Evolutionary conservation across 2,797 vertebrate species (phyloP).

Genomic region (Ciconia nigra): DNA sequence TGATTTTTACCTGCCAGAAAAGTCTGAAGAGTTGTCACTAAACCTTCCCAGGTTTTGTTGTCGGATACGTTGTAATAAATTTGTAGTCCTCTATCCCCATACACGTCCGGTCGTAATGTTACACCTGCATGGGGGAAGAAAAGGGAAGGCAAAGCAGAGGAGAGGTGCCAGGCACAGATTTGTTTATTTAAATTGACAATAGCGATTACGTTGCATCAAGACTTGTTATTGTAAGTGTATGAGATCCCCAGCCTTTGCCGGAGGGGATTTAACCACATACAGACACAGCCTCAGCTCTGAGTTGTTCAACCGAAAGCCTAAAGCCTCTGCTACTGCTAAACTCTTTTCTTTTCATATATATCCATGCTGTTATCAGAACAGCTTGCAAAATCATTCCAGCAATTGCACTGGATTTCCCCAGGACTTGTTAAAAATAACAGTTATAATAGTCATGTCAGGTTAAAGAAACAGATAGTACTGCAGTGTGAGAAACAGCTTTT

Average conservation of each 20-base stretch:
- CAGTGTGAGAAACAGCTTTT: background rate
- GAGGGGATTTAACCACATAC: background rate
- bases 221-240: background rate
- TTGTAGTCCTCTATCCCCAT: constrained; percentile 78
- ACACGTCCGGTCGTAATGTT: constrained; percentile 83
- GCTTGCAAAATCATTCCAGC: background rate
- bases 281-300: background rate
- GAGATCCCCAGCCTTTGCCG: background rate
- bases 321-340: background rate
- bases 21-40: constrained; percentile 69
- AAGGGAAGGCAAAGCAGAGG: background rate
- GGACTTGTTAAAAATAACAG: background rate
- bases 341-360: background rate
- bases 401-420: background rate
- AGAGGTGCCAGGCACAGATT: background rate
- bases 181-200: background rate
- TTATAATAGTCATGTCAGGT: fast-evolving
- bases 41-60: constrained; percentile 74
- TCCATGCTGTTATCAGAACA: background rate
- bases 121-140: constrained; percentile 75
- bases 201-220: background rate
- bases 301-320: background rate
- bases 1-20: constrained; percentile 80
- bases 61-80: constrained; percentile 83
- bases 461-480: background rate